Evolutionary conservation across 2,113 vertebrate species (phyloP).

Genomic region (Cephalopholis sonnerati): DNA sequence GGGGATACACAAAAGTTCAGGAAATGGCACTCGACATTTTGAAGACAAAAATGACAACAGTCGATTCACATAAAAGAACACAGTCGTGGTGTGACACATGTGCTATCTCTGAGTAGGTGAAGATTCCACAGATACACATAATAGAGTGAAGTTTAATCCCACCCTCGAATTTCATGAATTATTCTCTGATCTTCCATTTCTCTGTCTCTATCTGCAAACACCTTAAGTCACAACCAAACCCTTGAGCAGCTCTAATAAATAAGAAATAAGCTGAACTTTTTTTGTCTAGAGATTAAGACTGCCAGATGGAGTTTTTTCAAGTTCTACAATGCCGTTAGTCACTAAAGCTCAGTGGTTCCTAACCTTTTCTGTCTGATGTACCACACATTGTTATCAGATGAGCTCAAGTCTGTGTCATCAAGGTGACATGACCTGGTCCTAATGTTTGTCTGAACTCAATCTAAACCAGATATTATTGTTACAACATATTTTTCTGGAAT

Average conservation of each 20-base stretch:
- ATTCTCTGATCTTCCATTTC: conserved; percentile 6
- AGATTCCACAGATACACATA: conserved; percentile 8
- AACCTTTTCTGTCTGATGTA: background rate
- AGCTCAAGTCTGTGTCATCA: background rate
- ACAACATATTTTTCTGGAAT: background rate
- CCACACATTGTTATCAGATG: background rate
- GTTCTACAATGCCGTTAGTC: background rate
- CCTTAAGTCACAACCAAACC: background rate
- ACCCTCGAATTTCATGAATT: background rate
- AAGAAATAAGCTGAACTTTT: background rate
- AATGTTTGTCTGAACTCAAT: conserved; percentile 3
- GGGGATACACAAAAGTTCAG: conserved; percentile 5
- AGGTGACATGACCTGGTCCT: background rate
- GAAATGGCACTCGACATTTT: background rate
- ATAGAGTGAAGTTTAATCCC: background rate
- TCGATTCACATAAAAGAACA: background rate
- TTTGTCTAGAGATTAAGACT: background rate
- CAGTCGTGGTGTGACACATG: too few species aligned
- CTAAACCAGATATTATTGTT: background rate
- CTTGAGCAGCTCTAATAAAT: background rate
- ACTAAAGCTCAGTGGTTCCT: background rate
- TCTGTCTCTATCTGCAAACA: background rate
- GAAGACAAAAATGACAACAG: background rate
- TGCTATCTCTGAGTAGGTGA: background rate
- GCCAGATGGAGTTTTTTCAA: background rate